Conservation (phyloP, 2,113 vertebrate genomes). For the Eidolon helvum region DNA sequence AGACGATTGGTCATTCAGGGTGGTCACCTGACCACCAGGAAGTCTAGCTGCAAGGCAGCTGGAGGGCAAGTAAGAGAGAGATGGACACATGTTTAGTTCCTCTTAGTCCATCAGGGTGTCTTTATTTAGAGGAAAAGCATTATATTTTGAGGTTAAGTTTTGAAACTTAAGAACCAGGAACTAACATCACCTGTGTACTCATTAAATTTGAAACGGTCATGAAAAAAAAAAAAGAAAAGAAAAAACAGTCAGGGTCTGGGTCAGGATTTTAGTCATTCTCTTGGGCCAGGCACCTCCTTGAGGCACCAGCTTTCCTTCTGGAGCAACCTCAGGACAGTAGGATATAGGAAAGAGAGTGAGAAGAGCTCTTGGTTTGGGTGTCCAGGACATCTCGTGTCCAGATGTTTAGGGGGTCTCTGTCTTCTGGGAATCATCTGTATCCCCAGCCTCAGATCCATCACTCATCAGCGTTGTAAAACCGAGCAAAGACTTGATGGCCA, state of each 20-base stretch:
- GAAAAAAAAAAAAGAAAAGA: no score
- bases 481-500: no score
- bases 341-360: not conserved
- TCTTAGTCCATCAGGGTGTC: not conserved
- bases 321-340: not conserved
- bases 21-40: not conserved
- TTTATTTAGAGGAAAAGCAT: not conserved
- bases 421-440: not conserved
- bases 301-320: not conserved
- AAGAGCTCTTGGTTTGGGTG: not conserved
- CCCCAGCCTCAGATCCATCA: not conserved
- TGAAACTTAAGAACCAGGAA: not conserved
- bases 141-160: not conserved
- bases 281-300: not conserved
- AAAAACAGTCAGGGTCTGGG: no score
- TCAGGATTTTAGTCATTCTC: no score
- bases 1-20: not conserved
- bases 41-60: not conserved
- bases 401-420: not conserved
- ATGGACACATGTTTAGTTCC: not conserved
- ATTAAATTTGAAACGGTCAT: no score
- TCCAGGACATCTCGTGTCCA: not conserved
- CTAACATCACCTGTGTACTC: no score
- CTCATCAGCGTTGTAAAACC: no score
- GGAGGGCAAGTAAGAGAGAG: not conserved